Percentiles rank a stretch among this genome's conserved stretches.
phyloP scores from a whole-genome alignment of 2,797 vertebrate species.

The Falco rusticolus region DNA sequence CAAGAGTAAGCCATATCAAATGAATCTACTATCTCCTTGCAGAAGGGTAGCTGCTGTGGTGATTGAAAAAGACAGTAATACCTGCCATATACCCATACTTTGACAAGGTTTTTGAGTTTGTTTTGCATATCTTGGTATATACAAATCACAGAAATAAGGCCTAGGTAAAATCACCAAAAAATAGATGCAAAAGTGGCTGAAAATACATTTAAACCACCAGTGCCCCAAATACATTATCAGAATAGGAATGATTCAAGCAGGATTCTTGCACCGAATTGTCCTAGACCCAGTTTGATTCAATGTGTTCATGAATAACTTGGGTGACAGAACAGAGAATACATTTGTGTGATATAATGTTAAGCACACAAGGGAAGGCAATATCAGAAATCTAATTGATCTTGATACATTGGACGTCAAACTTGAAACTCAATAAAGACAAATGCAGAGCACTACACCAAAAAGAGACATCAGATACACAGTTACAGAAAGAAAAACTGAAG shows the following conservation, averaged over 20 bases:
- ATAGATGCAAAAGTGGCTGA: neutral
- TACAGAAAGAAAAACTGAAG: neutral
- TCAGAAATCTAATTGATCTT: conserved; percentile 14
- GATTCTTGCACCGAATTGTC: neutral
- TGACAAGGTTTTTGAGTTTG: neutral
- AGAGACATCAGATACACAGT: neutral
- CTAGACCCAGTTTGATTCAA: neutral
- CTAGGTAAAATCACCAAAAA: neutral
- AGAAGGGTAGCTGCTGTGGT: neutral
- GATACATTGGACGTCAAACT: neutral
- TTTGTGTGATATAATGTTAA: neutral
- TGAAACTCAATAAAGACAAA: conserved; percentile 4
- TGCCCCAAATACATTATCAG: neutral
- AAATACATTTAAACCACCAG: neutral
- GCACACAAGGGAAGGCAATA: neutral
- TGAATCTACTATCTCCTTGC: neutral
- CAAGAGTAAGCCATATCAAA: neutral
- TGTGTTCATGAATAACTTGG: neutral
- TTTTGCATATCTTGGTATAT: neutral
- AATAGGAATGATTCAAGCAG: neutral
- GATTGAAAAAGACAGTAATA: neutral
- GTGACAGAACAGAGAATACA: neutral
- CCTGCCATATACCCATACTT: neutral
- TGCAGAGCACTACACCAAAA: neutral
- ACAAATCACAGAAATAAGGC: neutral